Conservation (phyloP, 2,113 vertebrate species). For the Camelus bactrianus region DNA sequence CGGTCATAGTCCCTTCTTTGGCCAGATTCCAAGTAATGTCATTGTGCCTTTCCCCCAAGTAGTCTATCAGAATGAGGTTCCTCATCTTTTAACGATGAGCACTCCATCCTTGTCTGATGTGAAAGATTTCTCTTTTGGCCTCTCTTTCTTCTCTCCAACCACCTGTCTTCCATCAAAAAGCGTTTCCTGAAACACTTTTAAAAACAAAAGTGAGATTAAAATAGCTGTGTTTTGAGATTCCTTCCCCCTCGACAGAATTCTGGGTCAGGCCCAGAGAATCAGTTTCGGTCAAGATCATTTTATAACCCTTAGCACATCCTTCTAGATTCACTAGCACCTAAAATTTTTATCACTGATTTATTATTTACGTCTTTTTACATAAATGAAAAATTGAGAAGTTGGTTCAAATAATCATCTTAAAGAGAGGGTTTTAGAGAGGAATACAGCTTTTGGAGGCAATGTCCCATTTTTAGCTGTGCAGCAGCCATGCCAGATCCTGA, state of each 20-base stretch:
- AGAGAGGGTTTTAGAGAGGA: not conserved
- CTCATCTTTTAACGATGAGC: constrained; percentile 10
- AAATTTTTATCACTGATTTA: constrained; percentile 32
- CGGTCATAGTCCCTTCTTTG: constrained; percentile 39
- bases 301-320: not conserved
- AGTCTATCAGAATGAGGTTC: not conserved
- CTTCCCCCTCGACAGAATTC: not conserved
- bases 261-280: not conserved
- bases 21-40: constrained; percentile 34
- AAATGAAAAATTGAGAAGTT: constrained; percentile 53
- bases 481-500: not conserved
- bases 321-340: not conserved
- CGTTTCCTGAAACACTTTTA: not conserved
- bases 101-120: not conserved
- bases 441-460: not conserved
- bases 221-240: not conserved
- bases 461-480: not conserved
- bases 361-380: constrained; percentile 29
- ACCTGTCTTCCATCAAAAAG: constrained; percentile 44
- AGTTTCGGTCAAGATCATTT: not conserved
- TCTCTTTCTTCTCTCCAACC: not conserved
- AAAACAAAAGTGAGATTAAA: constrained; percentile 56
- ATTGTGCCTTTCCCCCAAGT: not conserved
- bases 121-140: constrained; percentile 3
- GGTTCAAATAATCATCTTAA: not conserved